Percentiles rank a stretch among this genome's conserved stretches.
Evolutionary conservation across 2,888 invertebrate species (phyloP).

Genomic region (Eupithecia insigniata): DNA sequence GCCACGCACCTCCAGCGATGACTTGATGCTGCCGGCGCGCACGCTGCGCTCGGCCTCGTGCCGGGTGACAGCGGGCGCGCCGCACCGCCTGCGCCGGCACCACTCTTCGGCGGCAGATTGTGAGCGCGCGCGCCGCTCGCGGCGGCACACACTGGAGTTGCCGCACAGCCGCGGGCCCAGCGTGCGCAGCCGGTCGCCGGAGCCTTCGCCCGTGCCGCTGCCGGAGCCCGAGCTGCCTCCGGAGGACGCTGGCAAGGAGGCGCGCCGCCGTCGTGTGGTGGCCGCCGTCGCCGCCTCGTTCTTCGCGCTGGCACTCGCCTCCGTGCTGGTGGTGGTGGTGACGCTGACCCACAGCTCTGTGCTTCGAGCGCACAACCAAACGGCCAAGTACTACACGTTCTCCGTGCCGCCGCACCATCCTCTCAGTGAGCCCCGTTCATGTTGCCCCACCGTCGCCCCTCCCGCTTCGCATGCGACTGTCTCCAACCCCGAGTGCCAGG

Average conservation of each 20-base stretch:
- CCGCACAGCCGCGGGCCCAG: constrained; percentile 77
- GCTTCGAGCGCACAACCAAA: constrained; percentile 85
- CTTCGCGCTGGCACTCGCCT: constrained; percentile 88
- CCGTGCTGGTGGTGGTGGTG: constrained; percentile 90
- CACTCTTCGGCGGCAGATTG: constrained; percentile 81
- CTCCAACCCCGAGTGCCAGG: constrained; percentile 82
- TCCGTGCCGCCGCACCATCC: constrained; percentile 85
- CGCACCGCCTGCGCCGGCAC: constrained; percentile 78
- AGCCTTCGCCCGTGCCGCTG: constrained; percentile 67
- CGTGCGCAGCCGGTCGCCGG: constrained; percentile 76
- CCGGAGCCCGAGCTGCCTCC: constrained; percentile 76
- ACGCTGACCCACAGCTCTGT: constrained; percentile 90
- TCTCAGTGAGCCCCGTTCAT: constrained; percentile 85
- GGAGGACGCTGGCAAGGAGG: constrained; percentile 86
- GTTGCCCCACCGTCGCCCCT: constrained; percentile 84
- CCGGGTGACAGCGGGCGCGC: constrained; percentile 76
- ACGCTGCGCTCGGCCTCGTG: constrained; percentile 79
- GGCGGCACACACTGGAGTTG: constrained; percentile 76
- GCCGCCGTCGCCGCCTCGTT: constrained; percentile 89
- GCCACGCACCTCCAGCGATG: constrained; percentile 78
- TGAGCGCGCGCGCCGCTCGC: constrained; percentile 77
- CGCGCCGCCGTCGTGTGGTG: constrained; percentile 87
- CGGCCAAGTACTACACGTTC: constrained; percentile 87
- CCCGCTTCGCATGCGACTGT: constrained; percentile 84
- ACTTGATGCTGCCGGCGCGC: constrained; percentile 79